Percentiles rank a stretch among this genome's conserved stretches.
phyloP scores from a whole-genome alignment of 1,140 invertebrate species.

The Apis dorsata region DNA sequence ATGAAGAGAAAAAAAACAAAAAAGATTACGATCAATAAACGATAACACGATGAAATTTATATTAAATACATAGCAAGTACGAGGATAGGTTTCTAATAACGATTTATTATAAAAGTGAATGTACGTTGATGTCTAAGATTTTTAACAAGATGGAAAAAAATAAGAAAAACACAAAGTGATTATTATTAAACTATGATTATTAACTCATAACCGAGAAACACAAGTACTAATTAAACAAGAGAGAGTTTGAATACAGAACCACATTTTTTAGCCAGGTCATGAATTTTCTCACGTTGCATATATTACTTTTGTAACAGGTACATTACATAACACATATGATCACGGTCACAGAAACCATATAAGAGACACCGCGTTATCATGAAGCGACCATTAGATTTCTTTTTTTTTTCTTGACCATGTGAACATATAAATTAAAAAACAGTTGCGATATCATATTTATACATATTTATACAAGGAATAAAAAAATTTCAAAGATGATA shows the following conservation, averaged over 20 bases:
- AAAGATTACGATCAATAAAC: constrained; percentile 59
- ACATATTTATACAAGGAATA: background rate
- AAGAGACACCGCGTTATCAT: constrained; percentile 11
- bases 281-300: constrained; percentile 71
- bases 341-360: constrained; percentile 51
- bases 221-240: constrained; percentile 67
- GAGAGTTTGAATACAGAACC: constrained; percentile 61
- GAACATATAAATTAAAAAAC: background rate
- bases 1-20: constrained; percentile 43
- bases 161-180: constrained; percentile 62
- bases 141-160: constrained; percentile 69
- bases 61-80: constrained; percentile 76
- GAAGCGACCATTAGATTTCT: background rate
- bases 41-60: constrained; percentile 72
- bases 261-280: constrained; percentile 70
- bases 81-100: constrained; percentile 78
- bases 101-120: constrained; percentile 78
- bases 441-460: background rate
- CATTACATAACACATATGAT: constrained; percentile 64
- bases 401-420: background rate
- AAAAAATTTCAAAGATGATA: background rate
- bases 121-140: constrained; percentile 79
- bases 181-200: constrained; percentile 73
- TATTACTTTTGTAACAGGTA: constrained; percentile 69
- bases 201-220: constrained; percentile 68